Evolutionary conservation across 2,888 invertebrate genomes (phyloP), one percentile per base, ranked within the genome.

Genomic region (Dryobotodes eremita): DNA sequence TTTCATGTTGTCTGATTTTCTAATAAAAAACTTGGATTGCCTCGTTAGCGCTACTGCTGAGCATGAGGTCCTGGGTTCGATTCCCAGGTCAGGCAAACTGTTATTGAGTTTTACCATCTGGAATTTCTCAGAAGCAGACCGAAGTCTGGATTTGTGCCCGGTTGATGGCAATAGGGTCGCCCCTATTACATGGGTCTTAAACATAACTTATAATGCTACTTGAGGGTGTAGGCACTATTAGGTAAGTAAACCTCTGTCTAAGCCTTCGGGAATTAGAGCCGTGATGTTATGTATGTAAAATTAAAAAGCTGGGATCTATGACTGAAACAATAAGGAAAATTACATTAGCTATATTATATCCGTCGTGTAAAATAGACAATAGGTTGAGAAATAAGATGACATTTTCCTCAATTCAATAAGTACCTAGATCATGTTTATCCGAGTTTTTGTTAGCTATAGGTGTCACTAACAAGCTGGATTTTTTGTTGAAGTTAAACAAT

Each of bases 301-400:
- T 5, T 8, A 36, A 15, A 11, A 68, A 31, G 1, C 7, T 70
- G 15, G 5, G 15, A 53, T 50, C 17, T 75, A 36, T 13, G 15
- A 57, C n/a, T 59, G 17, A 70, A 77, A 61, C 31, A 55, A 64
- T 53, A 59, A 53, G 66, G 50, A 46, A 68, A 62, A 71, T 26
- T n/a, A 61, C 15, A 17, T 4, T 31, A 31, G 4, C 42, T 42
- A 42, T 42, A 42, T 42, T 8, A 26, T 62, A 31, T 31, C 26
- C 31, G n/a, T 46, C 23, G 4, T 46, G n/a, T 53, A 15, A 11
- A n/a, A 59, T 15, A 53, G 23, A 79, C 61, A 61, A 69, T 50
- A 31, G 15, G 2, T 50, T 26, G 17, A 61, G 20, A 36, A 53
- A 73, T 23, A 53, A 36, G 1, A 53, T 53, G 2, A 31, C 7